Evolutionary conservation across 2,888 invertebrate genomes (phyloP).

Genomic region (Pheosia gnoma): DNA sequence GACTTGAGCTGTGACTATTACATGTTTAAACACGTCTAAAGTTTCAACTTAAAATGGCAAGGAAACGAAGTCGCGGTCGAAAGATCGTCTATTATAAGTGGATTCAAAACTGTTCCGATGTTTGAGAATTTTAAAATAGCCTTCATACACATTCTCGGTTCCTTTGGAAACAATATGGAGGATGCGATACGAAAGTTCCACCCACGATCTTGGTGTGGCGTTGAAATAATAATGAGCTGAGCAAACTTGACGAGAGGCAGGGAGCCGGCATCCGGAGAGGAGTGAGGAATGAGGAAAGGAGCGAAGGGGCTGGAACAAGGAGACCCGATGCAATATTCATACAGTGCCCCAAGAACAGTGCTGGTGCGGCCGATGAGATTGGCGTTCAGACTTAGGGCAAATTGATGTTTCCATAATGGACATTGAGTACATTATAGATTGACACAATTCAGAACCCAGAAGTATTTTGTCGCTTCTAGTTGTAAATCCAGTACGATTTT

Average conservation of each 20-base stretch:
- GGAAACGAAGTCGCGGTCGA: slow-evolving; percentile 8
- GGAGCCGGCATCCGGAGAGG: slow-evolving; percentile 14
- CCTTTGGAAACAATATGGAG: slow-evolving; percentile 19
- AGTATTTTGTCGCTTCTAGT: too few relatives aligned
- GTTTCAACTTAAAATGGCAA: slow-evolving; percentile 9
- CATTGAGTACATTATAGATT: too few relatives aligned
- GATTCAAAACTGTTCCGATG: slow-evolving; percentile 13
- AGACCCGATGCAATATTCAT: slow-evolving; percentile 38
- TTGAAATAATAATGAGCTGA: slow-evolving; percentile 34
- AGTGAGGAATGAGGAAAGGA: slow-evolving; percentile 9
- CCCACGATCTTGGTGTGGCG: slow-evolving; percentile 12
- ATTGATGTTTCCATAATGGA: too few relatives aligned
- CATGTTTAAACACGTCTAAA: background rate
- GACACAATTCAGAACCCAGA: too few relatives aligned
- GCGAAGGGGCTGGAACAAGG: slow-evolving; percentile 2
- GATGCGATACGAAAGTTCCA: slow-evolving; percentile 19
- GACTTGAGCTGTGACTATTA: background rate
- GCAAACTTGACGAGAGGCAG: slow-evolving; percentile 13
- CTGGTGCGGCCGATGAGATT: background rate
- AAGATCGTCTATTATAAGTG: slow-evolving; percentile 8
- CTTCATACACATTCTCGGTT: background rate
- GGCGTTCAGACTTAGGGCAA: too few relatives aligned
- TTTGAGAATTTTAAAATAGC: slow-evolving; percentile 20
- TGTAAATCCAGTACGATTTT: too few relatives aligned
- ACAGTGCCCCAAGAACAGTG: slow-evolving; percentile 5